Percentiles rank a stretch among this genome's conserved stretches.
Conservation (phyloP, 1,140 invertebrate genomes). For the Phenacoccus solenopsis region DNA sequence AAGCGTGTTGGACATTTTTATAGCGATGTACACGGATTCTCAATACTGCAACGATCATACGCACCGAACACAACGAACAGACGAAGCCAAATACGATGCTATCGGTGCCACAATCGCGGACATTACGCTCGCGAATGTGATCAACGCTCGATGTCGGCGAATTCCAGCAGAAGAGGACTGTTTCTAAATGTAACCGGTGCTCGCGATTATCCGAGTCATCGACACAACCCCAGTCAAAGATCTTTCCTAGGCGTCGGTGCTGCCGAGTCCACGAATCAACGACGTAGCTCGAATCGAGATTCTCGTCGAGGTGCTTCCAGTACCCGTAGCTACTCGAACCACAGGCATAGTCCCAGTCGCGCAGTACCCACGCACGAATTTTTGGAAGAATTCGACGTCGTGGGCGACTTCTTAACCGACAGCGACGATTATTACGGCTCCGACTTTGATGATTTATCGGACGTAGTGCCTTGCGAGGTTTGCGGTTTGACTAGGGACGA, state of each 20-base stretch:
- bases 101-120: background rate
- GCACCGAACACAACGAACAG: slow-evolving; percentile 28
- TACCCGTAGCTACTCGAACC: background rate
- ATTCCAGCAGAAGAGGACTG: too few species aligned
- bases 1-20: too few species aligned
- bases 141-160: slow-evolving; percentile 32
- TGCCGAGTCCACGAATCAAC: background rate
- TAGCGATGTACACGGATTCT: slow-evolving; percentile 4
- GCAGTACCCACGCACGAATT: background rate
- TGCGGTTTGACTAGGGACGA: background rate
- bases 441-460: background rate
- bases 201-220: too few species aligned
- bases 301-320: too few species aligned
- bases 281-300: too few species aligned
- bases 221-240: too few species aligned
- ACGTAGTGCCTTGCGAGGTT: too few species aligned
- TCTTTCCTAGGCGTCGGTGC: too few species aligned
- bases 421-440: background rate
- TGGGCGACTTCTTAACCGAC: background rate
- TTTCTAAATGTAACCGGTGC: too few species aligned
- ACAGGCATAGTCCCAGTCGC: background rate
- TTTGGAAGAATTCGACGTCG: background rate
- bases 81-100: slow-evolving; percentile 23
- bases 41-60: slow-evolving; percentile 38
- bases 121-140: background rate